Conservation (phyloP, 2,888 invertebrate genomes). For the Pseudococcus viburni region DNA sequence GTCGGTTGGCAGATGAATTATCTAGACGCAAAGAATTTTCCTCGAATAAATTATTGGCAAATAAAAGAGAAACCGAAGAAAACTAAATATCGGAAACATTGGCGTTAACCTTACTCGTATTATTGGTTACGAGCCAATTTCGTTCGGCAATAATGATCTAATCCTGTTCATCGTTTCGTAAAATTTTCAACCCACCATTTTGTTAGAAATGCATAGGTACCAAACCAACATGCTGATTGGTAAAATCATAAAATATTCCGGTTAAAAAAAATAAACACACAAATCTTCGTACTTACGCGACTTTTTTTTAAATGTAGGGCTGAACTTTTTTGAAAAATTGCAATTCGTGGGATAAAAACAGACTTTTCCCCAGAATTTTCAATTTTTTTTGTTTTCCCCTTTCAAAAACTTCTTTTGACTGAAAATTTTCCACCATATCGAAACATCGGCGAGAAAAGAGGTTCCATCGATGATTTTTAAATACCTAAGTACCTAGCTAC, state of each 20-base stretch:
- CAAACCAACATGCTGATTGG: neutral
- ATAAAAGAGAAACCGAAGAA: neutral
- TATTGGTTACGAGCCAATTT: constrained; percentile 22
- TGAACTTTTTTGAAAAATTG: no score
- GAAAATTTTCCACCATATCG: no score
- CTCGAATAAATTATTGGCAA: neutral
- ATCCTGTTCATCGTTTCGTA: neutral
- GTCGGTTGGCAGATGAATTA: neutral
- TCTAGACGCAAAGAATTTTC: neutral
- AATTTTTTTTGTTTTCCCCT: no score
- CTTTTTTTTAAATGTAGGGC: neutral
- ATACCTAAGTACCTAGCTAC: no score
- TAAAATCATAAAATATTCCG: neutral
- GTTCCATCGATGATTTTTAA: no score
- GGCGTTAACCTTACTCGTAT: neutral
- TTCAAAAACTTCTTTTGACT: no score
- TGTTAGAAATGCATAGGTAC: neutral
- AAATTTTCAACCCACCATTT: neutral
- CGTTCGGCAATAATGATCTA: neutral
- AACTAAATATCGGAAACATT: neutral
- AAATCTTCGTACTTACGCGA: no score
- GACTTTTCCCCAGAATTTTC: no score
- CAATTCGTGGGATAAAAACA: no score
- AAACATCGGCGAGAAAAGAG: no score
- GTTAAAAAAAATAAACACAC: no score